phyloP scores from a whole-genome alignment of 30 jellyfish, hydroid and myxozoan genomes.

The Catostylus mosaicus region DNA sequence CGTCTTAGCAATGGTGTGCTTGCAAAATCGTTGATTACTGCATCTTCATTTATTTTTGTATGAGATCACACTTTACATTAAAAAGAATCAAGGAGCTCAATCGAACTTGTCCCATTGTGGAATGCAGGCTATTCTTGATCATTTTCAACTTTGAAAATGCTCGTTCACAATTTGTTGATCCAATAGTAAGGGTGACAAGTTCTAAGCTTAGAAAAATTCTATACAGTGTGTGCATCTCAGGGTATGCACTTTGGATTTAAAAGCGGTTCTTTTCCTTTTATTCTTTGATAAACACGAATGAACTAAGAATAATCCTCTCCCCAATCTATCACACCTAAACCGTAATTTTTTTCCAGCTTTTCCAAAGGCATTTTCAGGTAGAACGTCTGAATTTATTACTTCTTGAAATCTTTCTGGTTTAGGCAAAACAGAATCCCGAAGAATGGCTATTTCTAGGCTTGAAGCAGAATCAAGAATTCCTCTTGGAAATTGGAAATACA shows the following conservation, averaged over 20 bases:
- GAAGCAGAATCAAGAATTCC: no score
- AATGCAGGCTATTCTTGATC: neutral
- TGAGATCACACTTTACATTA: neutral
- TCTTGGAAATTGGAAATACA: conserved; percentile 14
- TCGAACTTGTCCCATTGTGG: neutral
- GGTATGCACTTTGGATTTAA: no score
- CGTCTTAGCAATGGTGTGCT: no score
- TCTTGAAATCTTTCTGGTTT: conserved; percentile 12
- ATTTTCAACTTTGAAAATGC: conserved; percentile 2
- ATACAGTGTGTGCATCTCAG: no score
- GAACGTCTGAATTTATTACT: neutral
- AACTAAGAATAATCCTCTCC: conserved; percentile 13
- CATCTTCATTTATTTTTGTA: neutral
- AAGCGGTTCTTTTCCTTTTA: conserved; percentile 5
- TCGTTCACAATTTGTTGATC: conserved; percentile 8
- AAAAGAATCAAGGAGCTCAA: neutral
- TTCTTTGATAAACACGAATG: neutral
- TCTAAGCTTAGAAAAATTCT: conserved; percentile 3
- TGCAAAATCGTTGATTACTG: neutral
- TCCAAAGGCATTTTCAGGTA: neutral
- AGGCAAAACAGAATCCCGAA: conserved; percentile 1
- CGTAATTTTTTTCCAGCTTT: conserved; percentile 4
- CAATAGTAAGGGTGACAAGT: neutral
- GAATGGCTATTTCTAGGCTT: conserved; percentile 18
- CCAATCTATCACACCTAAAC: neutral